phyloP scores from a whole-genome alignment of 2,797 vertebrate genomes.

The Lindbergichthys nudifrons region DNA sequence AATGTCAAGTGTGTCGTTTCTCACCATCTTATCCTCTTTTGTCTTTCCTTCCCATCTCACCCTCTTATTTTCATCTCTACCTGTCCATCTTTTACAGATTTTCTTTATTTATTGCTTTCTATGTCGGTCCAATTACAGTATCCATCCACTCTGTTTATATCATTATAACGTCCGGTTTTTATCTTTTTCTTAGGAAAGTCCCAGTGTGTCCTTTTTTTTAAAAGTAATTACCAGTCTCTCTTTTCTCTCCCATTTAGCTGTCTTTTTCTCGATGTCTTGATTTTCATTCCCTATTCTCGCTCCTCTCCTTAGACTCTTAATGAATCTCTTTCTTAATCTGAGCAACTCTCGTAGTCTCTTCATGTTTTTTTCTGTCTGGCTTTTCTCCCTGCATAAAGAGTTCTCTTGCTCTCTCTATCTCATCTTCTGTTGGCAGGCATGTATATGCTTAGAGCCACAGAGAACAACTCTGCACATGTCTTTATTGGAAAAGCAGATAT shows the following conservation, averaged over 20 bases:
- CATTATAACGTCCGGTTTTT: background rate
- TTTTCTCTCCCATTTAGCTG: slow-evolving; percentile 25
- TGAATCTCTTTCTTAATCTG: slow-evolving; percentile 32
- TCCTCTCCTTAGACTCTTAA: slow-evolving; percentile 28
- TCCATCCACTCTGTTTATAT: slow-evolving; percentile 2
- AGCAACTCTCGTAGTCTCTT: background rate
- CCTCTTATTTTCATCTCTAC: background rate
- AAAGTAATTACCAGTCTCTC: slow-evolving; percentile 28
- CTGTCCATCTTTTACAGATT: background rate
- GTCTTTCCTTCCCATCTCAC: background rate
- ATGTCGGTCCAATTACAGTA: slow-evolving; percentile 11
- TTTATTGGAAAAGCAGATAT: slow-evolving; percentile 46
- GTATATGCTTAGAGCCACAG: slow-evolving; percentile 37
- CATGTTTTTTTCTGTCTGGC: slow-evolving; percentile 30
- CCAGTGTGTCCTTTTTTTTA: slow-evolving; percentile 36
- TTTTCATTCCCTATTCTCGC: slow-evolving; percentile 5
- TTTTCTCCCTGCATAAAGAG: slow-evolving; percentile 22
- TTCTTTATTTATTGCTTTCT: background rate
- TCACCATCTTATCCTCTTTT: slow-evolving; percentile 9
- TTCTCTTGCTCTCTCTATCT: background rate
- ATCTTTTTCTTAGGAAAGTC: background rate
- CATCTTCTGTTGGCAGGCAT: slow-evolving; percentile 33
- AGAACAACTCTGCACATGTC: slow-evolving; percentile 28
- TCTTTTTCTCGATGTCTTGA: slow-evolving; percentile 27
- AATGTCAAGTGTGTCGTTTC: slow-evolving; percentile 69